Evolutionary conservation across 2,797 vertebrate genomes (phyloP).

Genomic region (Gambelia wislizenii): DNA sequence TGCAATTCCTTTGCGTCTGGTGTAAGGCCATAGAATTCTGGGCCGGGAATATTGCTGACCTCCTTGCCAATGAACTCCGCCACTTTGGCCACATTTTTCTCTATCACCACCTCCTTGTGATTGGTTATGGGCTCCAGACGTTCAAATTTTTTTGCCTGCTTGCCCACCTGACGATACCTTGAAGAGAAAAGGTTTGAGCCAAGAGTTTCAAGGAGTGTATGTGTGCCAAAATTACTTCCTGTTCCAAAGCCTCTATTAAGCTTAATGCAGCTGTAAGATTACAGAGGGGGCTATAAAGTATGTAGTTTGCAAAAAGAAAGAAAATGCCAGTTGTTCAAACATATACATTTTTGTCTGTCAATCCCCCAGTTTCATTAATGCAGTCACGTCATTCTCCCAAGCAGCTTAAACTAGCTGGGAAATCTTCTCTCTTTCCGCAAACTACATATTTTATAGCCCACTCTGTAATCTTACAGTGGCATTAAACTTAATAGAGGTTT

Average conservation of each 20-base stretch:
- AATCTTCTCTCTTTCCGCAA: no score
- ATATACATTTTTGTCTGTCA: no score
- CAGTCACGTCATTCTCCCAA: background rate
- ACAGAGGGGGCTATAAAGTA: no score
- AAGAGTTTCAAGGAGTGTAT: conserved; percentile 15
- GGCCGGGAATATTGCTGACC: conserved; percentile 47
- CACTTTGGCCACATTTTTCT: conserved; percentile 54
- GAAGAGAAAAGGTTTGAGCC: conserved; percentile 69
- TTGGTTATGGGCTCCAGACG: conserved; percentile 56
- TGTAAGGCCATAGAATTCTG: conserved; percentile 57
- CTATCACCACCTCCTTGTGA: conserved; percentile 62
- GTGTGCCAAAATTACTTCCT: background rate
- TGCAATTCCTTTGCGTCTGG: conserved; percentile 60
- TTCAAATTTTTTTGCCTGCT: conserved; percentile 56
- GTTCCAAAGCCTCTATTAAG: no score
- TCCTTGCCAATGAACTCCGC: conserved; percentile 45
- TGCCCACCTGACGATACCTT: conserved; percentile 74
- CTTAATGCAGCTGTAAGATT: no score
- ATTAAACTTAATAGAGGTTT: background rate
- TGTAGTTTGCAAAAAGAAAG: no score
- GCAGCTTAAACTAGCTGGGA: background rate
- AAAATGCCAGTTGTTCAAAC: no score
- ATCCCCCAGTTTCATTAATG: background rate
- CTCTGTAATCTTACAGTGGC: no score
- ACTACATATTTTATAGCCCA: background rate